Evolutionary conservation across 2,113 vertebrate genomes (phyloP).

Genomic region (Burhinus bistriatus): DNA sequence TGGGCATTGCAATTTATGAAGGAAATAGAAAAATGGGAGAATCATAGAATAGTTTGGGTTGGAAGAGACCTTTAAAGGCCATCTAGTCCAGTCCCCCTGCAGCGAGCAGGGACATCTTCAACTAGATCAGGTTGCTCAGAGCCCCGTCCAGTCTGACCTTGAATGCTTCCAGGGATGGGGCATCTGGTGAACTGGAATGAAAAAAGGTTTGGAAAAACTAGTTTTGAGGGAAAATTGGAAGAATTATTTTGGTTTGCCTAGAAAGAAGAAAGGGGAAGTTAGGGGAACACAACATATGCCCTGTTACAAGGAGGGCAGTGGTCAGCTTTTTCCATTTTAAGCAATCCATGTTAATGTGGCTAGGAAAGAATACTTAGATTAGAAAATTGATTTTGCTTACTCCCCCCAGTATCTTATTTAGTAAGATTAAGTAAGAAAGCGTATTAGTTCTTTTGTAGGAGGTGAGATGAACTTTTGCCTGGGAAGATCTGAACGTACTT

Average conservation of each 20-base stretch:
- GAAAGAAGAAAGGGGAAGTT: not conserved
- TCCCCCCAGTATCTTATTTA: not conserved
- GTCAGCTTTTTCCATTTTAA: conserved; percentile 17
- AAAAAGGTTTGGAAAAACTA: not conserved
- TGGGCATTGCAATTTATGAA: not conserved
- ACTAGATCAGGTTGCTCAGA: not conserved
- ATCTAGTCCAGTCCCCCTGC: not conserved
- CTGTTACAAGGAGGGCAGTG: not conserved
- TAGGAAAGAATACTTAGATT: not conserved
- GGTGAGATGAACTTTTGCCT: not conserved
- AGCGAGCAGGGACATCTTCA: not conserved
- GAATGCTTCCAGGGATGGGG: not conserved
- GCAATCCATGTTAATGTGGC: not conserved
- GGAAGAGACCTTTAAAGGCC: not conserved
- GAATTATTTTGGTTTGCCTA: not conserved
- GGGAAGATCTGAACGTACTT: not conserved
- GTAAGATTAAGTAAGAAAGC: not conserved
- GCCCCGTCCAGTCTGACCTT: not conserved
- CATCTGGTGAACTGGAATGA: not conserved
- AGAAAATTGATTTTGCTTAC: not conserved
- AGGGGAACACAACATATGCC: not conserved
- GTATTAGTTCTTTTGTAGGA: not conserved
- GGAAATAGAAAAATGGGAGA: not conserved
- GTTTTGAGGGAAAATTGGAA: not conserved
- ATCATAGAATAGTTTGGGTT: not conserved